These are phyloP conservation scores for Ormyrus nitidulus DNA, from an alignment of 2,888 invertebrate genomes.

Conservation along the genomic window DNA sequence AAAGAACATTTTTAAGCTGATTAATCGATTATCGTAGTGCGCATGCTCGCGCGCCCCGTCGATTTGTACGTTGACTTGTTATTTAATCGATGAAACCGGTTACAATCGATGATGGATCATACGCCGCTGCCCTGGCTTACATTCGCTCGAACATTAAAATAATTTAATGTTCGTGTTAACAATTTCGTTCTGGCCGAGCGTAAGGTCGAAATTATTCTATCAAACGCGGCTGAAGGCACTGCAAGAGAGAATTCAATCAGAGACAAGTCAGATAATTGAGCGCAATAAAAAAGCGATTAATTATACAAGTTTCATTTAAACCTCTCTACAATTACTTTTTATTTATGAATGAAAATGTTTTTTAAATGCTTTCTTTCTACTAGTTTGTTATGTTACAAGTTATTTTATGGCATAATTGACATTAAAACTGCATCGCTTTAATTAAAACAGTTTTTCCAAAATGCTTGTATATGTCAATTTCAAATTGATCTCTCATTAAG, in stretches of 20 bases:
- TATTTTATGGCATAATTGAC: too few species aligned
- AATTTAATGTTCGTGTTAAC: slow-evolving; percentile 43
- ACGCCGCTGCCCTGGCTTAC: slow-evolving; percentile 20
- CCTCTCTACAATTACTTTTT: too few species aligned
- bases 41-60: background rate
- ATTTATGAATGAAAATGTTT: too few species aligned
- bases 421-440: too few species aligned
- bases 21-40: slow-evolving; percentile 36
- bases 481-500: too few species aligned
- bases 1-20: slow-evolving; percentile 33
- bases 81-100: slow-evolving; percentile 31
- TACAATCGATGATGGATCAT: slow-evolving; percentile 42
- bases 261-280: too few species aligned
- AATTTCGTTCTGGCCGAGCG: slow-evolving; percentile 14
- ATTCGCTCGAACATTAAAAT: slow-evolving; percentile 14
- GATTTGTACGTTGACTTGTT: slow-evolving; percentile 35
- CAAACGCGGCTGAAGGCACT: background rate
- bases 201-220: slow-evolving; percentile 16
- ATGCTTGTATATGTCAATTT: too few species aligned
- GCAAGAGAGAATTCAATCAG: background rate
- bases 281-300: too few species aligned
- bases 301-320: too few species aligned
- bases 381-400: too few species aligned
- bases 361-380: too few species aligned
- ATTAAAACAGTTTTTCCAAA: too few species aligned